These are phyloP conservation scores for Parauchenoglanis ngamensis DNA, from an alignment of 2,797 vertebrate species.

Conservation along the genomic window DNA sequence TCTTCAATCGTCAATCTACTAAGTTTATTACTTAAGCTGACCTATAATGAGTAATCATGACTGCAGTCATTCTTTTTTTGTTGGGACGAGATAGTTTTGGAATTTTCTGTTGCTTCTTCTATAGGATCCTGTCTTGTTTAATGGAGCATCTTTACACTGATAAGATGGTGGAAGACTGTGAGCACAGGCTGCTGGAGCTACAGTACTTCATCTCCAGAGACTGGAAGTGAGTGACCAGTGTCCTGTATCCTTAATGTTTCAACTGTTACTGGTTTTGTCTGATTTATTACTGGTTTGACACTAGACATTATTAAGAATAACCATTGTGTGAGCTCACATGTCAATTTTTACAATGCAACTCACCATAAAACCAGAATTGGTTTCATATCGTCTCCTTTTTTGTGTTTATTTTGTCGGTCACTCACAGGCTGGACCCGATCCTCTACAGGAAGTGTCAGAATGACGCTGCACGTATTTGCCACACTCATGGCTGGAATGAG, in stretches of 20 bases:
- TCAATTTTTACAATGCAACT: not conserved
- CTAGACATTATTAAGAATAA: not conserved
- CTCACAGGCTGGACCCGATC: slow-evolving; percentile 86
- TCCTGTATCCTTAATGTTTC: not conserved
- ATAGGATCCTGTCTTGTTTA: slow-evolving; percentile 95
- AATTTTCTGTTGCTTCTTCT: not conserved
- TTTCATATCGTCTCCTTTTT: not conserved
- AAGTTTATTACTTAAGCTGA: not conserved
- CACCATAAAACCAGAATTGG: not conserved
- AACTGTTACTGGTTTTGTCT: not conserved
- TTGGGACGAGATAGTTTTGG: not conserved
- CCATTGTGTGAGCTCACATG: not conserved
- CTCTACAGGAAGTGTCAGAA: slow-evolving; percentile 94
- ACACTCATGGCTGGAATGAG: slow-evolving; percentile 94
- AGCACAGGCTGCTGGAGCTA: slow-evolving; percentile 89
- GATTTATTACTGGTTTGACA: not conserved
- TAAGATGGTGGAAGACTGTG: slow-evolving; percentile 98
- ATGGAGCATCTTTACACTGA: slow-evolving; percentile 99
- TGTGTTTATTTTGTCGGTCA: not conserved
- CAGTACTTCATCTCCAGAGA: slow-evolving; percentile 98
- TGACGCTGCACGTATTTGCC: slow-evolving; percentile 90
- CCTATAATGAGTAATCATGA: not conserved
- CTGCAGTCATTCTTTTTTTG: not conserved
- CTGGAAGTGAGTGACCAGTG: slow-evolving; percentile 86
- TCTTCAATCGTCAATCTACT: not conserved